Percentiles rank a stretch among this genome's conserved stretches.
Evolutionary conservation across 2,888 invertebrate species (phyloP).

Genomic region (Sarcophaga caerulescens): DNA sequence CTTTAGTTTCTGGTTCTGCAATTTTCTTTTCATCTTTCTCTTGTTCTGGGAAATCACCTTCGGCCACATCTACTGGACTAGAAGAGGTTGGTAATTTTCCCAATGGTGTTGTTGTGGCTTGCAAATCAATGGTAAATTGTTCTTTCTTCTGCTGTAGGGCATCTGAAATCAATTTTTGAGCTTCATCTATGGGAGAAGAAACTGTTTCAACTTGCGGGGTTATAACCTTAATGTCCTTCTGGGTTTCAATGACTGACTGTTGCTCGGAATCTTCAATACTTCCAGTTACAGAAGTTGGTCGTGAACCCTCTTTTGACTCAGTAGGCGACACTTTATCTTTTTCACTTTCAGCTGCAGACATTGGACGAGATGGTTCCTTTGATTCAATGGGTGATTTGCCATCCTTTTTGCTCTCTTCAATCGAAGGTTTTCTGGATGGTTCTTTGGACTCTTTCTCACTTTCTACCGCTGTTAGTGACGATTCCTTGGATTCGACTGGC

Average conservation of each 20-base stretch:
- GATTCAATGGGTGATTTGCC: conserved; percentile 62
- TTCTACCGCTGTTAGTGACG: conserved; percentile 63
- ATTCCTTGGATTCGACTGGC: conserved; percentile 65
- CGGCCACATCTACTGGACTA: conserved; percentile 48
- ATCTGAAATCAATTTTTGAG: conserved; percentile 47
- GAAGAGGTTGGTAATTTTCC: conserved; percentile 44
- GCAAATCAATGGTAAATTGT: conserved; percentile 14
- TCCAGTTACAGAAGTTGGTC: conserved; percentile 41
- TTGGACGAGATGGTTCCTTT: conserved; percentile 73
- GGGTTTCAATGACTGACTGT: conserved; percentile 39
- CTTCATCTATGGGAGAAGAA: conserved; percentile 77
- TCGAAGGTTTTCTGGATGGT: conserved; percentile 69
- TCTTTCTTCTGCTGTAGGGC: conserved; percentile 29
- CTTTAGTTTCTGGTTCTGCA: background rate
- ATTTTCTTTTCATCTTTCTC: background rate
- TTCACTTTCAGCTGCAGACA: conserved; percentile 67
- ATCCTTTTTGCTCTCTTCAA: conserved; percentile 67
- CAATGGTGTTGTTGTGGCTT: background rate
- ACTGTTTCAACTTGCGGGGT: conserved; percentile 65
- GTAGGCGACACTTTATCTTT: conserved; percentile 50
- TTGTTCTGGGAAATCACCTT: conserved; percentile 54
- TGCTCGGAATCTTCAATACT: conserved; percentile 56
- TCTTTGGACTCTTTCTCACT: conserved; percentile 56
- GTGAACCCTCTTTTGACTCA: conserved; percentile 42
- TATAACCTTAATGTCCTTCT: conserved; percentile 24